Conservation (phyloP, 1,140 invertebrate species). For the Drosophila seguyi region DNA sequence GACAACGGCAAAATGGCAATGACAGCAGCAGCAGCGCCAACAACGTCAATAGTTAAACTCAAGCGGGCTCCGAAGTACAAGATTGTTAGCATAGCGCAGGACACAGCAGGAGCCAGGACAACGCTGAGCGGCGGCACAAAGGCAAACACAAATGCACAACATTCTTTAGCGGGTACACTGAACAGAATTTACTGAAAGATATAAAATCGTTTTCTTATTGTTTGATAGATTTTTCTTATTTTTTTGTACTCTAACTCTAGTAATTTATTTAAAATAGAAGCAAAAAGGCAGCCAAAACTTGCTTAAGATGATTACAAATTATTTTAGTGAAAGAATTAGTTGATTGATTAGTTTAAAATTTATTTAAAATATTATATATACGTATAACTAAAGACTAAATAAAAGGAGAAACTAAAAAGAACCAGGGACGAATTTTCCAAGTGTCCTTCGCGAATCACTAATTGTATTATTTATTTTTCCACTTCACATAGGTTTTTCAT, state of each 20-base stretch:
- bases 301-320: too few relatives aligned
- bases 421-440: background rate
- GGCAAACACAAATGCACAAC: conserved; percentile 69
- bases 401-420: too few relatives aligned
- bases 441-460: background rate
- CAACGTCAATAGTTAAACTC: conserved; percentile 57
- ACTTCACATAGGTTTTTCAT: background rate
- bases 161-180: conserved; percentile 47
- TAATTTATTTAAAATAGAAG: too few relatives aligned
- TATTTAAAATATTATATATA: background rate
- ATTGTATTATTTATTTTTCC: conserved; percentile 5
- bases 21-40: conserved; percentile 52
- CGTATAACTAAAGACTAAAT: background rate
- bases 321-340: too few relatives aligned
- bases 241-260: too few relatives aligned
- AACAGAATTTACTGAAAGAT: background rate
- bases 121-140: conserved; percentile 55
- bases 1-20: conserved; percentile 65
- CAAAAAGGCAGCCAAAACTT: too few relatives aligned
- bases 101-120: conserved; percentile 49
- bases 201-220: background rate
- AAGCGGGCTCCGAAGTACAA: conserved; percentile 63
- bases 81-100: conserved; percentile 62
- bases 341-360: background rate
- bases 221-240: too few relatives aligned